Conservation (phyloP, 2,888 invertebrate species). For the Pammene fasciana region DNA sequence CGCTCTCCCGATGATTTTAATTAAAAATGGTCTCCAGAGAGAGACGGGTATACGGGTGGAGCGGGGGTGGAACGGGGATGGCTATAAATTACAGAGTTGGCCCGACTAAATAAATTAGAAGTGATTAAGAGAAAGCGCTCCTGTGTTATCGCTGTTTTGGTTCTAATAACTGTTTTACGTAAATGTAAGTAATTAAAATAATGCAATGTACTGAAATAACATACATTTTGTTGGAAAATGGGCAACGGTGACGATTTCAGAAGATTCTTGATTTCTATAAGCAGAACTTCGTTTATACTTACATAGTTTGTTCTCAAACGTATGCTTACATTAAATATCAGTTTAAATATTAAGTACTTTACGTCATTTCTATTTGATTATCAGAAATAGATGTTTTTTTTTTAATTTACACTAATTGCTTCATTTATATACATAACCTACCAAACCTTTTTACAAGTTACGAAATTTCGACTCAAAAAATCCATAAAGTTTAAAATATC, state of each 20-base stretch:
- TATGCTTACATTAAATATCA: no score
- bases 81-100: conserved; percentile 74
- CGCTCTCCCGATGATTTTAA: conserved; percentile 79
- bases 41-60: conserved; percentile 63
- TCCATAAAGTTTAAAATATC: no score
- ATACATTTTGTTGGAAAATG: not conserved
- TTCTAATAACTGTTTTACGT: conserved; percentile 24
- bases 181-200: conserved; percentile 13
- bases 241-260: not conserved
- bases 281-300: no score
- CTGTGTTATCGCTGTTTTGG: conserved; percentile 72
- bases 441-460: no score
- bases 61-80: conserved; percentile 72
- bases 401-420: no score
- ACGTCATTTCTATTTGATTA: no score
- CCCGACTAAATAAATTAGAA: conserved; percentile 83
- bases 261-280: not conserved
- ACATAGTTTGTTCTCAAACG: no score
- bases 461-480: no score
- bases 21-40: conserved; percentile 82
- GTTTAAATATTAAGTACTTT: no score
- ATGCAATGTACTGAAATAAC: conserved; percentile 6
- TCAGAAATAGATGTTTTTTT: no score
- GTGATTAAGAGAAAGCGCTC: conserved; percentile 82
- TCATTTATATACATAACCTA: no score